These are phyloP conservation scores for Sebastes steindachneri DNA, from an alignment of 2,797 vertebrate genomes.

Conservation along the genomic window DNA sequence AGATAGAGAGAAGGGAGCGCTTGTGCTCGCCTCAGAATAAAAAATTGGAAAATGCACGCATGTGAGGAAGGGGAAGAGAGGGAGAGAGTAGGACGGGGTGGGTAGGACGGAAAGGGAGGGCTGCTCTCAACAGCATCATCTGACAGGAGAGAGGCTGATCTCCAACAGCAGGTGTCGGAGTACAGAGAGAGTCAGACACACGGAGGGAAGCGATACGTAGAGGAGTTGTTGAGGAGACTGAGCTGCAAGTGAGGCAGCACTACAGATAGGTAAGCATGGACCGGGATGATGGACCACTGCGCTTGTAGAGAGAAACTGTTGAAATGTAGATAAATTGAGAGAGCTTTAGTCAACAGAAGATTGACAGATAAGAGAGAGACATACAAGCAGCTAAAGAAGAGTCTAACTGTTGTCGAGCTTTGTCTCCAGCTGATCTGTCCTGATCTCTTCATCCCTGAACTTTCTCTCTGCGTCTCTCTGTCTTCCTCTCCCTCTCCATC, in stretches of 20 bases:
- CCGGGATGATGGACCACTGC: not conserved
- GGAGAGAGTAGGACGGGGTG: conserved; percentile 29
- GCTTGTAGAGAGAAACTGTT: conserved; percentile 9
- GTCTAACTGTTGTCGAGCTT: not conserved
- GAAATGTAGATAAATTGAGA: conserved; percentile 13
- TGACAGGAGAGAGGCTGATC: conserved; percentile 69
- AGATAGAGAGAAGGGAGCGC: conserved; percentile 18
- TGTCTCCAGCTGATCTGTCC: conserved; percentile 12
- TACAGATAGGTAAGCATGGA: conserved; percentile 45
- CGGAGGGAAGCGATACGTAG: conserved; percentile 35
- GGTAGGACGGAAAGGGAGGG: conserved; percentile 50
- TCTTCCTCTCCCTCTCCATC: conserved; percentile 6
- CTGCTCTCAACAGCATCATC: conserved; percentile 73
- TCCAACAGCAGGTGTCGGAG: conserved; percentile 74
- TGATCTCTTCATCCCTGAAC: conserved; percentile 46
- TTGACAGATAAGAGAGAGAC: not conserved
- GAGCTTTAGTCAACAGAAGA: not conserved
- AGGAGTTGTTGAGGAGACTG: conserved; percentile 53
- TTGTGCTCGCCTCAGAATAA: conserved; percentile 31
- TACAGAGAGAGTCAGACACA: conserved; percentile 63
- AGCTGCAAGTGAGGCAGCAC: conserved; percentile 53
- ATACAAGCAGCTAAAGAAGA: not conserved
- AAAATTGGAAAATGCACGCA: conserved; percentile 13
- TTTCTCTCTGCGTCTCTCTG: conserved; percentile 40
- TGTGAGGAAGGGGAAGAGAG: conserved; percentile 23